Base-by-base conservation (phyloP, 2,888 invertebrate species). In the Lymantria dispar region DNA sequence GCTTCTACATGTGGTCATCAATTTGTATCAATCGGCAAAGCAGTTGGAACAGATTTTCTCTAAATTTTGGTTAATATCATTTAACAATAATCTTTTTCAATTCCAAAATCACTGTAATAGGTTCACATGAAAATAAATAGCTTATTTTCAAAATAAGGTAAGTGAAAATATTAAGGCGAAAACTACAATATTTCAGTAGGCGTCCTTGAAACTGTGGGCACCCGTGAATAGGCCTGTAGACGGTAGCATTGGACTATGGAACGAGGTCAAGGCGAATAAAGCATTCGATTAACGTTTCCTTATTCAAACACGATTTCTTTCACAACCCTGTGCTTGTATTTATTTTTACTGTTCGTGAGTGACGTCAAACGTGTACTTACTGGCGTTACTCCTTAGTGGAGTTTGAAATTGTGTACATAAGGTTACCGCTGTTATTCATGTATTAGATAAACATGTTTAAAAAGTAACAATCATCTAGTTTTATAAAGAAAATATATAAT, bases 201-300 rank as follows among this genome's bases (percentile, higher is more conserved):
- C 55, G 71, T 59, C 71, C 71, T 71, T 71, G 71, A 72, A 72
- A 71, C 56, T 38, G 50, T 52, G 14, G 55, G 59, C 54, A 54
- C 60, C 63, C 64, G 58, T 66, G 58, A 68, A 67, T 54, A 60
- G 56, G 56, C 51, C 31, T 44, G 53, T 60, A 65, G 58, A 58
- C 56, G 68, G 60, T 63, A 65, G 62, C 66, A 69, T 71, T 67
- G 65, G 68, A 65, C 64, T 62, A 56, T 48, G 59, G 50, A 70
- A 62, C 47, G 60, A 54, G 71, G 71, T 71, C 71, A 70, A 71
- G 71, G 68, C 55, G 59, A 67, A 60, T 58, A 60, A 60, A 68
- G 65, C 57, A 60, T 66, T 70, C 64, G 67, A 70, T 70, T 70
- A 64, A 67, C 58, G 59, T 65, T 70, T 65, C 60, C 64, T 62